Evolutionary conservation across 2,797 vertebrate species (phyloP).

Genomic region (Pipistrellus pygmaeus): DNA sequence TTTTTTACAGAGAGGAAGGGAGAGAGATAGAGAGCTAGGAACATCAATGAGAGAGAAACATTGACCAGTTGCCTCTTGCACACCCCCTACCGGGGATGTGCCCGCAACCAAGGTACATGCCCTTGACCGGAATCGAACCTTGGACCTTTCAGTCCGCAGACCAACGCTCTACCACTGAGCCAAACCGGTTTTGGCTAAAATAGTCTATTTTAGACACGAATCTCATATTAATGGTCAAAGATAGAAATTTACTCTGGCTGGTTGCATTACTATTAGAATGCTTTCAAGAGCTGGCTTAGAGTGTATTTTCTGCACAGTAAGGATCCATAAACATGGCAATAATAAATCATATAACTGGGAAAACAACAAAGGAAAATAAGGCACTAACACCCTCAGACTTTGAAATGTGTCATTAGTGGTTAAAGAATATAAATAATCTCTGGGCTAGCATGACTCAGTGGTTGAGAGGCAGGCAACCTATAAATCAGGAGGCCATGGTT

Average conservation of each 20-base stretch:
- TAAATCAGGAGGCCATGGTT: too few relatives aligned
- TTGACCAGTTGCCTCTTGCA: too few relatives aligned
- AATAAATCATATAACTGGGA: background rate
- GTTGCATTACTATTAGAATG: background rate
- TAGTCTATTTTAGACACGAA: background rate
- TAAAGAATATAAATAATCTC: background rate
- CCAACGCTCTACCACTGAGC: too few relatives aligned
- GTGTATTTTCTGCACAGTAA: background rate
- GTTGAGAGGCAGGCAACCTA: too few relatives aligned
- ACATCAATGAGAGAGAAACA: too few relatives aligned
- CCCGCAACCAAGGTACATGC: too few relatives aligned
- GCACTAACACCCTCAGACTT: background rate
- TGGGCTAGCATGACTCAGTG: too few relatives aligned
- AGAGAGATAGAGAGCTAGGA: too few relatives aligned
- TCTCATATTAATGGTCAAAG: background rate
- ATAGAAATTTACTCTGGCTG: background rate
- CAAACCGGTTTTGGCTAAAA: background rate
- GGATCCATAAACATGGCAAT: background rate
- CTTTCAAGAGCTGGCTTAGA: background rate
- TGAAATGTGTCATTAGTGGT: constrained; percentile 16
- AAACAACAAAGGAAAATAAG: background rate
- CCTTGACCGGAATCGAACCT: too few relatives aligned
- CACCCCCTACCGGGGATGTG: too few relatives aligned
- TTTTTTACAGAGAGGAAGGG: too few relatives aligned
- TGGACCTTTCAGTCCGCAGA: too few relatives aligned